Evolutionary conservation across 2,113 vertebrate genomes (phyloP), one percentile per base, ranked within the genome.

Genomic region (Cephalopterus ornatus): DNA sequence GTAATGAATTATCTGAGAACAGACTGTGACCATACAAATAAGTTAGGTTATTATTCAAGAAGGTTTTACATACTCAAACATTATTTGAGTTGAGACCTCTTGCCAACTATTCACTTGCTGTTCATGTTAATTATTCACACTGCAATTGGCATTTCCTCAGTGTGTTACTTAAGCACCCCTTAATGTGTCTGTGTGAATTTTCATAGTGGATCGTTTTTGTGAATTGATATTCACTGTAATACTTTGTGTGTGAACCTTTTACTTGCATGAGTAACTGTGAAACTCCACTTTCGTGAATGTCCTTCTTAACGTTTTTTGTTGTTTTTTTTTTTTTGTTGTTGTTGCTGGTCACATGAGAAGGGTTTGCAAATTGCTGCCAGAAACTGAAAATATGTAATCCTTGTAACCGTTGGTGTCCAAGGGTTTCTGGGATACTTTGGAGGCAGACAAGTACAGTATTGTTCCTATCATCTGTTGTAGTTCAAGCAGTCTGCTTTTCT

Each of bases 101-200:
- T 95, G 95, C 92, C 92, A 96, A 49, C 65, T 82, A 39, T 85
- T 91, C 67, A 13, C 56, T 96, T 84, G 72, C 90, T 94, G 15
- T 88, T 96, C 82, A 70, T 92, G 59, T 83, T 92, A 86, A 92
- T 96, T 95, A 91, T 95, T 91, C 93, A 94, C 93, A 86, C 90
- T 75, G 52, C 66, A 96, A 81, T 63, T 96, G 93, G 75, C 76
- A 62, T 91, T 95, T 94, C 81, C 84, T 93, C 58, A 37, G 47
- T 5, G 62, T 65, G 61, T 88, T 90, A 80, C 62, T 93, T 81
- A 89, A 95, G 87, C 72, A 78, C 72, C 72, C 37, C 63, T 86
- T 91, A 72, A 72, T 61, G 84, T 0, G 2, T 35, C 73, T 5
- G 6, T 78, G 76, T 76, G 61, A 67, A 81, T 92, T 74, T 75